Conservation (phyloP, 2,113 vertebrate species). For the Aix galericulata region DNA sequence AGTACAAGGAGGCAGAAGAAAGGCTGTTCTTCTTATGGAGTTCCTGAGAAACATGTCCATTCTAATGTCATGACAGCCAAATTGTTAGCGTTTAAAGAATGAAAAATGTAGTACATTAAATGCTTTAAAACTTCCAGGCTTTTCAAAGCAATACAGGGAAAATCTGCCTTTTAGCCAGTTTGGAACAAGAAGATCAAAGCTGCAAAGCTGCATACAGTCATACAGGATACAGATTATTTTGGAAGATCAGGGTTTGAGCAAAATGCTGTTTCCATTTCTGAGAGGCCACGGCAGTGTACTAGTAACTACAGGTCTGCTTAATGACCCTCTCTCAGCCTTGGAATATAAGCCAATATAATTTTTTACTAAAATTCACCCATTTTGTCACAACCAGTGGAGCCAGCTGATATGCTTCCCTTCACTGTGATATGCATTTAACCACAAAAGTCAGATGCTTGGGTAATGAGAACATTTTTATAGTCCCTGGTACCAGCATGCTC, state of each 20-base stretch:
- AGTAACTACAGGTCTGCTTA: neutral
- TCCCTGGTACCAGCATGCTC: constrained; percentile 16
- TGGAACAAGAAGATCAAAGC: neutral
- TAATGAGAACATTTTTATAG: constrained; percentile 25
- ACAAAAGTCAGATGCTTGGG: neutral
- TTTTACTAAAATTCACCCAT: neutral
- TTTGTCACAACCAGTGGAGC: neutral
- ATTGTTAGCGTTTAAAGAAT: neutral
- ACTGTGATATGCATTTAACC: constrained; percentile 34
- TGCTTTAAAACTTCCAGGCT: neutral
- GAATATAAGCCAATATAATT: neutral
- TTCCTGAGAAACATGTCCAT: neutral
- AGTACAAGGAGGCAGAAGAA: neutral
- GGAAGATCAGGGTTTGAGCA: neutral
- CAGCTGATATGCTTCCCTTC: neutral
- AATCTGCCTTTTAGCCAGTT: neutral
- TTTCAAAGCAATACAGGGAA: neutral
- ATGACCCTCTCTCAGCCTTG: neutral
- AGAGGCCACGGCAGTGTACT: neutral
- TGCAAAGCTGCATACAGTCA: neutral
- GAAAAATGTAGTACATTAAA: neutral
- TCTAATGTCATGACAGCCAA: neutral
- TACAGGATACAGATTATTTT: neutral
- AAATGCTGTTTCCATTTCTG: neutral
- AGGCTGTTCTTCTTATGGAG: neutral